These are phyloP conservation scores for Pogonocichla stellata DNA, from an alignment of 2,113 vertebrate genomes.

Conservation along the genomic window DNA sequence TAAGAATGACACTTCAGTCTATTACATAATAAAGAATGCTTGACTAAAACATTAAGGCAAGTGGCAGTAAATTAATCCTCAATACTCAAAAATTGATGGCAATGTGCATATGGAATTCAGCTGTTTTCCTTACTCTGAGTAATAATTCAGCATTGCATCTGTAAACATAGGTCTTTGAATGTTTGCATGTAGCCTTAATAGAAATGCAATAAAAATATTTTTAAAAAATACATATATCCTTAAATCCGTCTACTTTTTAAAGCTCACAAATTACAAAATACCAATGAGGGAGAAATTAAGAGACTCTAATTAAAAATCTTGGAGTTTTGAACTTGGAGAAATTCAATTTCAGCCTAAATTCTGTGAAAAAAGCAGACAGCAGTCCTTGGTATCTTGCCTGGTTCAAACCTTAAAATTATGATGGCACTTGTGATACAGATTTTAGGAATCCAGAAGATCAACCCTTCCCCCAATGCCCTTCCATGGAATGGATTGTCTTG, in stretches of 20 bases:
- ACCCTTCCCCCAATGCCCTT: neutral
- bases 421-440: neutral
- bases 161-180: neutral
- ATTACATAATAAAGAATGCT: neutral
- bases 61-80: neutral
- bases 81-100: neutral
- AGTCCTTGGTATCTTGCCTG: neutral
- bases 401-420: neutral
- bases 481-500: neutral
- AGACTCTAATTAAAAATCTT: neutral
- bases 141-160: neutral
- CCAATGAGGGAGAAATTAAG: neutral
- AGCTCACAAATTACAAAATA: neutral
- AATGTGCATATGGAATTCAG: neutral
- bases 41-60: neutral
- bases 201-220: neutral
- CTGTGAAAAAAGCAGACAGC: neutral
- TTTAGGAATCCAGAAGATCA: neutral
- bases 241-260: neutral
- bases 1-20: neutral
- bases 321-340: neutral
- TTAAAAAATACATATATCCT: too few relatives aligned
- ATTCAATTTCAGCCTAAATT: neutral
- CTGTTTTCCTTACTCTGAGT: neutral
- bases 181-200: neutral